These are phyloP conservation scores for Malthinus flaveolus DNA, from an alignment of 2,888 invertebrate genomes.

Conservation along the genomic window DNA sequence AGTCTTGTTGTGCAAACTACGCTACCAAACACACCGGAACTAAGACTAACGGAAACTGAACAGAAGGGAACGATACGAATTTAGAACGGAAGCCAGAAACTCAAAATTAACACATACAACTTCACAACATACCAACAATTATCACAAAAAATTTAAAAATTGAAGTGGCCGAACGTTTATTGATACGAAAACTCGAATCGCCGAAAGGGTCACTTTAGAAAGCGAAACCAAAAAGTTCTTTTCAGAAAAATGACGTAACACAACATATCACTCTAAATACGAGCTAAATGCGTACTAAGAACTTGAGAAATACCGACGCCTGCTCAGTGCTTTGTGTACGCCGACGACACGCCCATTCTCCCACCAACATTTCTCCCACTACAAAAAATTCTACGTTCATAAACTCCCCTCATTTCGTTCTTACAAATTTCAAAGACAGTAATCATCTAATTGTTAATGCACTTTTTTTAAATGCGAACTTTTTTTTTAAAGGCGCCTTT, in stretches of 20 bases:
- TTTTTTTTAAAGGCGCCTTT: neutral
- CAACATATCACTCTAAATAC: constrained; percentile 57
- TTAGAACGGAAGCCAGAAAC: constrained; percentile 33
- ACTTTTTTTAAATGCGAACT: neutral
- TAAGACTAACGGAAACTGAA: constrained; percentile 30
- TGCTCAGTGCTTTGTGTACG: constrained; percentile 53
- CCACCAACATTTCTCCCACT: constrained; percentile 38
- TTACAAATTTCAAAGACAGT: constrained; percentile 10
- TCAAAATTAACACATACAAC: constrained; percentile 34
- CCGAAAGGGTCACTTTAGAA: constrained; percentile 55
- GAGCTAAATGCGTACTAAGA: constrained; percentile 56
- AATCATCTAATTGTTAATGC: constrained; percentile 11
- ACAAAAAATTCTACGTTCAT: constrained; percentile 35
- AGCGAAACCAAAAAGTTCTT: constrained; percentile 56
- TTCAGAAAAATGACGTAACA: constrained; percentile 57
- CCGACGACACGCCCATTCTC: constrained; percentile 55
- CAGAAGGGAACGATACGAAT: constrained; percentile 34
- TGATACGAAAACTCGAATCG: constrained; percentile 44
- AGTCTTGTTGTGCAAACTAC: constrained; percentile 40
- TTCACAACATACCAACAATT: constrained; percentile 42
- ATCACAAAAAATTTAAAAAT: constrained; percentile 35
- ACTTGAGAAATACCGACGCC: constrained; percentile 50
- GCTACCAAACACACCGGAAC: constrained; percentile 33
- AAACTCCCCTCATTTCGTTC: constrained; percentile 31
- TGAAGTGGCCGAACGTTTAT: constrained; percentile 25